Base-by-base conservation (phyloP, 2,113 vertebrate species). In the Serinus canaria region DNA sequence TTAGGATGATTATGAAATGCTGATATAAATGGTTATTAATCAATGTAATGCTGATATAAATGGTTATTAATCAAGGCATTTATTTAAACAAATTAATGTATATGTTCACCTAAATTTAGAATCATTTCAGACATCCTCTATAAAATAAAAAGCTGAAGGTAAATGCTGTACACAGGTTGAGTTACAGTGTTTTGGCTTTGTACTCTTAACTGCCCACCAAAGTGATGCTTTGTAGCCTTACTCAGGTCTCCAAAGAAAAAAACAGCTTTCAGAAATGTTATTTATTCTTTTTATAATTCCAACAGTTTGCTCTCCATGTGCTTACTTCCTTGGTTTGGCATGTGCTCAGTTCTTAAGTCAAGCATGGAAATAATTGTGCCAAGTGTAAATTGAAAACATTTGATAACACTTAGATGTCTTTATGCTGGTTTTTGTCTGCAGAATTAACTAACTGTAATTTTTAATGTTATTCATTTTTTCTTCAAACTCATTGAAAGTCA, bases 371-470 rank as follows among this genome's bases (percentile, higher is more conserved):
- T 94, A 73, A 83, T 73, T 87, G 74, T 91, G 91, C 93, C 91
- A 94, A 91, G 37, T 73, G 39, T 83, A 95, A 95, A 95, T 66
- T 87, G 78, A 87, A 94, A 91, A 85, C 91, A 89, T 76, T 91
- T 66, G 66, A 87, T 92, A 87, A 55, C 70, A 55, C 58, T 94
- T 91, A 73, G 62, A 73, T 19, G 17, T 91, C 13, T 59, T 85
- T 82, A 20, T 53, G 47, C 50, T 89, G 81, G 0, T 46, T 89
- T 92, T 87, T 76, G 25, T 87, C 70, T 87, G 66, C 81, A 92
- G 27, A 95, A 85, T 77, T 55, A 83, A 18, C 58, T 76, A 72
- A 68, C 60, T 55, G 59, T 66, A 69, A 63, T 63, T 70, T 73
- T 81, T 83, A 62, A 46, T 58, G 25, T 33, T 89, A 60, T 11